Conservation (phyloP, 2,113 vertebrate genomes). For the Leptodactylus fuscus region DNA sequence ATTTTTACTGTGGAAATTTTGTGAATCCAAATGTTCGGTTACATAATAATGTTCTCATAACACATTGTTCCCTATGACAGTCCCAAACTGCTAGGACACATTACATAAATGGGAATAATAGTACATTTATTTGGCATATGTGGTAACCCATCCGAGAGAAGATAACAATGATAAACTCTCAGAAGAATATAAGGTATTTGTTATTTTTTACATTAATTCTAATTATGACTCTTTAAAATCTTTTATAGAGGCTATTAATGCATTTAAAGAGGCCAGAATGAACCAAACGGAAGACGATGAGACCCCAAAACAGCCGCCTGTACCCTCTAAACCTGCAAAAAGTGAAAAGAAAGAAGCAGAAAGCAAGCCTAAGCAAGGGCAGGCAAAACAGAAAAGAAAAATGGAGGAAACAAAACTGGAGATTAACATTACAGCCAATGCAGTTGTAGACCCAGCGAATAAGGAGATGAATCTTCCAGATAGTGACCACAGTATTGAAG, state of each 20-base stretch:
- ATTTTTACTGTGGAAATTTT: too few relatives aligned
- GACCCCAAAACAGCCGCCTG: constrained; percentile 21
- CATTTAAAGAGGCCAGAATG: constrained; percentile 86
- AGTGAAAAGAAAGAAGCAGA: constrained; percentile 54
- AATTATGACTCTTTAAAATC: not conserved
- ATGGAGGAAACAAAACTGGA: constrained; percentile 18
- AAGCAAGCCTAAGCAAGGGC: not conserved
- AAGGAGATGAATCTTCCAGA: not conserved
- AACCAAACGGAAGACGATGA: constrained; percentile 58
- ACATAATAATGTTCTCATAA: too few relatives aligned
- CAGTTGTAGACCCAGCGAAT: not conserved
- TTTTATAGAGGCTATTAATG: constrained; percentile 79
- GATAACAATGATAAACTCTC: too few relatives aligned
- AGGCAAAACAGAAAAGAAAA: constrained; percentile 50
- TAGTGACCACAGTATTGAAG: too few relatives aligned
- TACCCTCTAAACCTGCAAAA: constrained; percentile 42
- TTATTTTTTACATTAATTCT: not conserved
- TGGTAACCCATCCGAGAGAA: too few relatives aligned
- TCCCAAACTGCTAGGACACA: too few relatives aligned
- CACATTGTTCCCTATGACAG: too few relatives aligned
- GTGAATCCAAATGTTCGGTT: too few relatives aligned
- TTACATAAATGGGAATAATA: too few relatives aligned
- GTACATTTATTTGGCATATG: too few relatives aligned
- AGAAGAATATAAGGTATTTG: too few relatives aligned
- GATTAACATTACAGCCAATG: not conserved